phyloP scores from a whole-genome alignment of 2,113 vertebrate species.

The Triplophysa tibetana region DNA sequence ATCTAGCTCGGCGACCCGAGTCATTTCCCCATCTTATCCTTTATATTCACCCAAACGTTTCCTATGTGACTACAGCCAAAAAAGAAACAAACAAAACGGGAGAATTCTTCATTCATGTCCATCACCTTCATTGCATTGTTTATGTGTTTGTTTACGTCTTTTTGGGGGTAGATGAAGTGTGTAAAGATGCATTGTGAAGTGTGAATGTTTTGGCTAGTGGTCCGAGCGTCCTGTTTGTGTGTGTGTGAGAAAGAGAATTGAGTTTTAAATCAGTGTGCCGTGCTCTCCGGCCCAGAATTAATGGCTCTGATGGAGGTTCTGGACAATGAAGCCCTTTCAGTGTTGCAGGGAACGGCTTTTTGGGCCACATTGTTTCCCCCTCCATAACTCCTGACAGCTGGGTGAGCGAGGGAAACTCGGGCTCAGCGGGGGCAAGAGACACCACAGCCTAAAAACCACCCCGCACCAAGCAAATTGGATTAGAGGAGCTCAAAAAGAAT shows the following conservation, averaged over 20 bases:
- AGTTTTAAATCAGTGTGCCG: conserved; percentile 66
- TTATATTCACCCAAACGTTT: neutral
- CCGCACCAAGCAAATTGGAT: conserved; percentile 79
- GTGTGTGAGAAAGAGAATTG: conserved; percentile 29
- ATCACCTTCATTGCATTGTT: neutral
- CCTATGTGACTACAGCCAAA: conserved; percentile 20
- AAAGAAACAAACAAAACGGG: conserved; percentile 5
- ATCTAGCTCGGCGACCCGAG: neutral
- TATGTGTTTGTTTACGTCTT: conserved; percentile 22
- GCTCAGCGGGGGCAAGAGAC: conserved; percentile 80
- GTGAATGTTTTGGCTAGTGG: conserved; percentile 30
- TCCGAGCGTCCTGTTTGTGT: conserved; percentile 27
- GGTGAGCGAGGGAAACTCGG: conserved; percentile 82
- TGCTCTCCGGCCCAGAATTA: conserved; percentile 93
- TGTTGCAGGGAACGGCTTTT: conserved; percentile 62
- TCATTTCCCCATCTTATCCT: neutral
- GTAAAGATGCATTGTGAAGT: neutral
- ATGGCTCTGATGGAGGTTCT: conserved; percentile 85
- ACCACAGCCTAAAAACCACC: conserved; percentile 71
- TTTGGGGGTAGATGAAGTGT: neutral
- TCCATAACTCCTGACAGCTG: conserved; percentile 92
- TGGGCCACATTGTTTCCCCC: conserved; percentile 86
- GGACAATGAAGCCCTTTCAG: conserved; percentile 95
- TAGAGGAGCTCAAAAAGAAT: conserved; percentile 70
- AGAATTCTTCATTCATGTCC: conserved; percentile 24